These are phyloP conservation scores for Chionoecetes opilio DNA, from an alignment of 1,140 invertebrate species.

Conservation along the genomic window DNA sequence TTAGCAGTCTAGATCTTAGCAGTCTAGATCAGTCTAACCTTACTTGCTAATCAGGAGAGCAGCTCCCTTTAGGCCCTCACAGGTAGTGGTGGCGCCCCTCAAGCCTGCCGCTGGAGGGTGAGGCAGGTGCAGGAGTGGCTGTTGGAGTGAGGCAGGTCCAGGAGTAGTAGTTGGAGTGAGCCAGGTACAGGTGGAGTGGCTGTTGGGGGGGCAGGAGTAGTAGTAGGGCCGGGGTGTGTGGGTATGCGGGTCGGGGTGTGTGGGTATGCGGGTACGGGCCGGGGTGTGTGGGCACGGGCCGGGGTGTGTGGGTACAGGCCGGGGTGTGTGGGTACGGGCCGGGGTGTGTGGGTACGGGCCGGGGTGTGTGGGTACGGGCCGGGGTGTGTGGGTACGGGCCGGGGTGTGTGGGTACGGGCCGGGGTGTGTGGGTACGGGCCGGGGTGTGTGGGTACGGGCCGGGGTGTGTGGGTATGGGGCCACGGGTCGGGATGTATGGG, in stretches of 20 bases:
- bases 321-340: too few species aligned
- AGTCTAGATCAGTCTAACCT: conserved; percentile 29
- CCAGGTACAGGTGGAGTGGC: too few species aligned
- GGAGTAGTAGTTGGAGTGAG: too few species aligned
- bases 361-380: too few species aligned
- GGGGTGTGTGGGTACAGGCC: not conserved
- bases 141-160: too few species aligned
- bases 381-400: not conserved
- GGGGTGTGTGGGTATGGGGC: not conserved
- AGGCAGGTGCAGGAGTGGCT: too few species aligned
- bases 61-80: not conserved
- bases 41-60: not conserved
- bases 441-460: not conserved
- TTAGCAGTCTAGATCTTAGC: conserved; percentile 5
- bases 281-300: not conserved
- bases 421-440: not conserved
- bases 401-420: too few species aligned
- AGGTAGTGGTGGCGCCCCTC: not conserved
- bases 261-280: not conserved
- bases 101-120: not conserved
- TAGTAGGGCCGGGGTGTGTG: not conserved
- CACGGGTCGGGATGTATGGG: not conserved
- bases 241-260: not conserved
- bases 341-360: not conserved
- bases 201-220: not conserved